Percentiles rank a stretch among this genome's conserved stretches.
These are phyloP conservation scores for Phortica variegata DNA, from an alignment of 1,140 invertebrate species.

Conservation along the genomic window DNA sequence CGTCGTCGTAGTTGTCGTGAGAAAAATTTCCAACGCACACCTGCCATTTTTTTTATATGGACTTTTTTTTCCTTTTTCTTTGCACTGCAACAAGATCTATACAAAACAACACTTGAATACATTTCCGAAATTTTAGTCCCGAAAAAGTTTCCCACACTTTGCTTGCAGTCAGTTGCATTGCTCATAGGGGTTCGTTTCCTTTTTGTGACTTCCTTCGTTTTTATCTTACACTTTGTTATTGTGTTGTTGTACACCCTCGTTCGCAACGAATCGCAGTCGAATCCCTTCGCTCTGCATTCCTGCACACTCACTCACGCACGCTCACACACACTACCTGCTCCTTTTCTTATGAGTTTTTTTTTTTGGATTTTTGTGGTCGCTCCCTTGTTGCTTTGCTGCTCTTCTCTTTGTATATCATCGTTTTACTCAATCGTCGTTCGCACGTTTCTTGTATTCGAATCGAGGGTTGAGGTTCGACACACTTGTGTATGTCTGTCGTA, in stretches of 20 bases:
- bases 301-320: conserved; percentile 4
- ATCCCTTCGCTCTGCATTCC: background rate
- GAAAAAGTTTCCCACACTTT: conserved; percentile 56
- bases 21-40: conserved; percentile 54
- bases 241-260: background rate
- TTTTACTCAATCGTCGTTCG: background rate
- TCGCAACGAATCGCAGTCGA: too few species aligned
- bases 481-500: conserved; percentile 30
- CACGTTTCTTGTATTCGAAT: conserved; percentile 4
- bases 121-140: conserved; percentile 49
- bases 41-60: conserved; percentile 41
- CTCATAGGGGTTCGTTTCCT: conserved; percentile 46
- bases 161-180: conserved; percentile 40
- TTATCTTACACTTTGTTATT: too few species aligned
- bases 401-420: conserved; percentile 7
- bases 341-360: conserved; percentile 33
- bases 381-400: conserved; percentile 12
- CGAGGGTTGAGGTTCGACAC: conserved; percentile 30
- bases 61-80: conserved; percentile 14
- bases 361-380: conserved; percentile 40
- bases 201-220: conserved; percentile 21
- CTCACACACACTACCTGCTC: conserved; percentile 25
- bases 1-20: conserved; percentile 30
- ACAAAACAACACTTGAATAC: conserved; percentile 50
- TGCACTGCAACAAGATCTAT: too few species aligned